Evolutionary conservation across 2,888 invertebrate species (phyloP), one percentile per base, ranked within the genome.

Genomic region (Acrocyrtus sp.): DNA sequence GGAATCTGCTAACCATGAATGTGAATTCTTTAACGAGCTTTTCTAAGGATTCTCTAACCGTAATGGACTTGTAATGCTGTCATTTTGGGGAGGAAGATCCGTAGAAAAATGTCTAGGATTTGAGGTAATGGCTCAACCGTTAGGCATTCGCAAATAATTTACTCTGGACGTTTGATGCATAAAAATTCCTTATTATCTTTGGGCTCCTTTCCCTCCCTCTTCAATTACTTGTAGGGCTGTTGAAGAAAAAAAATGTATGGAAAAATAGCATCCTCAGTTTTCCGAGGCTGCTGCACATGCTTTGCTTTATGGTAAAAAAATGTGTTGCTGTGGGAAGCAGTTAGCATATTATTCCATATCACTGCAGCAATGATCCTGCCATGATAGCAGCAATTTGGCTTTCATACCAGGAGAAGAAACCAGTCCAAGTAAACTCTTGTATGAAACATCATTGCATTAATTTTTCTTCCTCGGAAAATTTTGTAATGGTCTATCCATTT

Each of bases 11-110:
- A 80, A 78, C 78, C 81, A 81, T 80, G 81, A 81, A 81, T 80
- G 79, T 80, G 80, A 80, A 81, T 81, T 80, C 80, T 81, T 81
- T 81, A 81, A 81, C 81, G 81, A 81, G 81, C 81, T 81, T 81
- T 60, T 74, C 63, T 61, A 62, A 77, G 72, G 78, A 80, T 78
- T 79, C 78, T 74, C 34, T 78, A 79, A 76, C 78, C 77, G 77
- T 81, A 81, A 81, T 81, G 81, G 81, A 78, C 81, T 80, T 77
- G 78, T 80, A 80, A 81, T 80, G 80, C 81, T 80, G 78, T 80
- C 81, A 80, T 81, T 80, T 81, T 77, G 72, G 63, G 57, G 63
- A 60, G 75, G 73, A 78, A 80, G 79, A 81, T 79, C 79, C 79
- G 74, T 66, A 74, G 80, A 80, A 80, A 81, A 81, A 81, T 81